Percentiles rank a stretch among this genome's conserved stretches.
These are phyloP conservation scores for Heteromurus nitidus DNA, from an alignment of 2,888 invertebrate genomes.

Conservation along the genomic window DNA sequence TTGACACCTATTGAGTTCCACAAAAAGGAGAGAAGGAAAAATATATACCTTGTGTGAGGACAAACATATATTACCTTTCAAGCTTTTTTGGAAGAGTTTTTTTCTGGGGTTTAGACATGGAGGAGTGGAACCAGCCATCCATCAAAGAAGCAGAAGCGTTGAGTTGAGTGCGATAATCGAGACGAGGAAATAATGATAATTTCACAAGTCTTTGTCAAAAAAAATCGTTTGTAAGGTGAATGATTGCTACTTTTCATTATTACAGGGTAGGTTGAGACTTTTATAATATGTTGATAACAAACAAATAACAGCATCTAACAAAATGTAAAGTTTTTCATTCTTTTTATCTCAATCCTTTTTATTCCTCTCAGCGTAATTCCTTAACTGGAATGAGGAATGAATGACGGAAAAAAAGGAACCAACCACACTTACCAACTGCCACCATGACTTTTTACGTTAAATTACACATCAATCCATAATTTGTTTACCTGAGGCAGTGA, in stretches of 20 bases:
- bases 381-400: constrained; percentile 34
- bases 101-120: background rate
- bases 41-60: background rate
- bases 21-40: constrained; percentile 17
- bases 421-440: no score
- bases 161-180: constrained; percentile 8
- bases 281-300: background rate
- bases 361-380: background rate
- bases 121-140: constrained; percentile 14
- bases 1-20: constrained; percentile 47
- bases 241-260: constrained; percentile 29
- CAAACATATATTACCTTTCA: constrained; percentile 45
- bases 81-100: constrained; percentile 25
- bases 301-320: background rate
- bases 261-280: background rate
- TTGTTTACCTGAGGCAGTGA: constrained; percentile 51
- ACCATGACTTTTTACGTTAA: background rate
- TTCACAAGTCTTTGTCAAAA: constrained; percentile 27
- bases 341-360: constrained; percentile 15
- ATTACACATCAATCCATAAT: constrained; percentile 34
- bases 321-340: no score
- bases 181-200: constrained; percentile 37
- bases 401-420: background rate
- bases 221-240: constrained; percentile 15
- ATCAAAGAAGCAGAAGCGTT: background rate